Percentiles rank a stretch among this genome's conserved stretches.
These are phyloP conservation scores for Entomobrya proxima DNA, from an alignment of 2,888 invertebrate species.

Conservation along the genomic window DNA sequence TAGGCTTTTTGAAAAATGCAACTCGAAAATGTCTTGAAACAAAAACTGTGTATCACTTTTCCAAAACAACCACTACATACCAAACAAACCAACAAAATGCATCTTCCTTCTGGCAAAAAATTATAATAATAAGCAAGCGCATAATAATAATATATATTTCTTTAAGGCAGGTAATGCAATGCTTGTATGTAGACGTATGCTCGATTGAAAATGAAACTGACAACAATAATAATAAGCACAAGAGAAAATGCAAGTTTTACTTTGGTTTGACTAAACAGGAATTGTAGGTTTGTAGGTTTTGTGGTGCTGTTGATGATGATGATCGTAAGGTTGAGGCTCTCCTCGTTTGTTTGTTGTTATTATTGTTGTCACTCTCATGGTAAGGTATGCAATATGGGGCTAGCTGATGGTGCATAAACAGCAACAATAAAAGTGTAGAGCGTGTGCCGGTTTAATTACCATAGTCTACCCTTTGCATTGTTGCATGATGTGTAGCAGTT, in stretches of 20 bases:
- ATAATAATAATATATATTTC: neutral
- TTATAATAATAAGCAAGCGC: neutral
- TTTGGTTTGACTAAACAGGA: conserved; percentile 49
- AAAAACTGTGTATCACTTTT: neutral
- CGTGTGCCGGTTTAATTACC: neutral
- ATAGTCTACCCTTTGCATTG: neutral
- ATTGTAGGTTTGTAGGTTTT: conserved; percentile 67
- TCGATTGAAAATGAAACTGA: conserved; percentile 13
- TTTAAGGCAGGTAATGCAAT: too few relatives aligned
- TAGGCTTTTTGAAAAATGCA: conserved; percentile 38
- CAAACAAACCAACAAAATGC: neutral
- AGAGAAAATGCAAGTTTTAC: conserved; percentile 49
- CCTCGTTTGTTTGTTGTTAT: conserved; percentile 16
- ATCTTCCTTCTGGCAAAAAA: conserved; percentile 20
- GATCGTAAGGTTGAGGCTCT: too few relatives aligned
- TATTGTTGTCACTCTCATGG: neutral
- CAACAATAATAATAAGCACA: neutral
- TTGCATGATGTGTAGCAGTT: too few relatives aligned
- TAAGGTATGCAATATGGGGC: neutral
- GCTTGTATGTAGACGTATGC: neutral
- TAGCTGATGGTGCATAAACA: neutral
- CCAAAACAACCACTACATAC: neutral
- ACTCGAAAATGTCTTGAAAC: neutral
- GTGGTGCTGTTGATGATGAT: neutral
- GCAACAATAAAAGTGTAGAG: neutral